Base-by-base conservation (phyloP, 2,797 vertebrate species). In the Brotula barbata region DNA sequence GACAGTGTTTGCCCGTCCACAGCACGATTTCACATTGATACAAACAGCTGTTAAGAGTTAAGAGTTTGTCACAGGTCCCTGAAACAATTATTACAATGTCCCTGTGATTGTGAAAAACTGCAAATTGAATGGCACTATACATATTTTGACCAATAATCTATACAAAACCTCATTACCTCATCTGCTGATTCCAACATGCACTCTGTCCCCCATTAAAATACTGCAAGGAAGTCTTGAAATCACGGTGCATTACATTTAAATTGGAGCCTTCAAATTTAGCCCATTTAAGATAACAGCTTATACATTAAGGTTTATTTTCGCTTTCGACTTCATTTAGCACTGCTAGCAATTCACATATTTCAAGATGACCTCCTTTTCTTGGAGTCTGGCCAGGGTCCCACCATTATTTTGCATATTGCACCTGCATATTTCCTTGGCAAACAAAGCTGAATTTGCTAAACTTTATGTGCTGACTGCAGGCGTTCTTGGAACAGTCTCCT, bases 371-470 rank as follows among this genome's bases (percentile, higher is more conserved):
- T 61, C 14, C 23, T 62, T 62, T 55, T 8, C 23, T 55, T 48
- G 73, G 50, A 43, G 58, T 7, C 0, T 0, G 20, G 42, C 56
- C 25, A 60, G 17, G 15, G 25, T 33, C 72, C 64, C 6, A 48
- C 20, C 62, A 55, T 44, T n/a, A 46, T 40, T 59, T 45, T 48
- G 81, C 14, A 51, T 56, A 62, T n/a, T n/a, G 63, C 49, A 80
- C 68, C 56, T 62, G 40, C 44, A 61, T 68, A 39, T 44, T 49
- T 58, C 49, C 51, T 44, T 52, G 13, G 64, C 50, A 31, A 76
- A 75, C 74, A 64, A 6, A 64, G 73, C 78, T 75, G 71, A 82
- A 77, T 81, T 50, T 49, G 72, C 76, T 75, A 23, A 84, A 84
- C 58, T 49, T 37, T n/a, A 36, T 73, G 45, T 44, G 61, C 72